Percentiles rank a stretch among this genome's conserved stretches.
These are phyloP conservation scores for Pterostichus madidus DNA, from an alignment of 2,888 invertebrate species.

Conservation along the genomic window DNA sequence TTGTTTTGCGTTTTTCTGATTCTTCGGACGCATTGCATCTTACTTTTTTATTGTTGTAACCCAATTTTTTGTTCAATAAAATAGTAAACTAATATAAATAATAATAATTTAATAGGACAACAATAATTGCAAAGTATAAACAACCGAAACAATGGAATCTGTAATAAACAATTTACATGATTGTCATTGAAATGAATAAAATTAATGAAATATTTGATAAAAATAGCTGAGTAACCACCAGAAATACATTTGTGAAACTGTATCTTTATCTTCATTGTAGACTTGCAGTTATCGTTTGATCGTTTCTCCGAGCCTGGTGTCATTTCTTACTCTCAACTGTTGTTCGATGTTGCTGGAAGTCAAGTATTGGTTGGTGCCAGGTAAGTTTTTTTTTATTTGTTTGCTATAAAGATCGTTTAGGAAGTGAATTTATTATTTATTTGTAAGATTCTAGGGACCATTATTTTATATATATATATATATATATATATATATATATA, in stretches of 20 bases:
- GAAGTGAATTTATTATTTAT: not conserved
- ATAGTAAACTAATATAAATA: too few species aligned
- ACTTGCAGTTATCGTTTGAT: conserved; percentile 83
- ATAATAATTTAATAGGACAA: too few species aligned
- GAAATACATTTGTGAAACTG: conserved; percentile 69
- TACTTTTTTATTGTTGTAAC: too few species aligned
- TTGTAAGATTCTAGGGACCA: too few species aligned
- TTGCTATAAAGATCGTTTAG: conserved; percentile 1
- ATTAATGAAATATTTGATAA: not conserved
- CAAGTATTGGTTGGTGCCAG: conserved; percentile 94
- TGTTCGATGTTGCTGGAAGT: conserved; percentile 92
- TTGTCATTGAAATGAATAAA: not conserved
- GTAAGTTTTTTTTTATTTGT: conserved; percentile 79
- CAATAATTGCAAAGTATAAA: too few species aligned
- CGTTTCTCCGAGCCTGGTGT: conserved; percentile 87
- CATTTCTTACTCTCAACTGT: conserved; percentile 88
- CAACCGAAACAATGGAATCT: too few species aligned
- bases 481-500: too few species aligned
- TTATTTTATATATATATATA: not conserved
- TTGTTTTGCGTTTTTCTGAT: too few species aligned
- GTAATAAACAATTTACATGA: not conserved
- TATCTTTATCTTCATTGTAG: conserved; percentile 78
- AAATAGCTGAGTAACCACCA: not conserved
- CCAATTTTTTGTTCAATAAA: too few species aligned
- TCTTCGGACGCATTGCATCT: too few species aligned